Base-by-base conservation (phyloP, 2,888 invertebrate genomes). In the Cheilosia pagana region DNA sequence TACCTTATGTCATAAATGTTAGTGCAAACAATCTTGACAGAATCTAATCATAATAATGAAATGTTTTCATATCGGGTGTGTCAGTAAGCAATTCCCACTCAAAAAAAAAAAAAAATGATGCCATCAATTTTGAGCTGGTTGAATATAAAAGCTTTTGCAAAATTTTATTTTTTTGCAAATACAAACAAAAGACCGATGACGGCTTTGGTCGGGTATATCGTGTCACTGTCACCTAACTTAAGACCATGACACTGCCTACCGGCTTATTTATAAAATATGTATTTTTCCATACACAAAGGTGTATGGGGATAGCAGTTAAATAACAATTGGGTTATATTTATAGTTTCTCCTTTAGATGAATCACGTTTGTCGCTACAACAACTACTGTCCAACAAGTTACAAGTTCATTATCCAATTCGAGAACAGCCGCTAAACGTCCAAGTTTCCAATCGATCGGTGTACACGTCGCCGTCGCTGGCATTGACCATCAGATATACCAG, bases 401-500 rank as follows among this genome's bases (percentile, higher is more conserved):
- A 62, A 62, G 68, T 77, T 77, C 77, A 70, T 48, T 68, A 77
- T 77, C 77, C 77, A 77, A 62, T 35, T 65, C 74, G 39, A 57
- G 63, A 63, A 45, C 53, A 35, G 55, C 35, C 39, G 48, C 63
- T 48, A 28, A 6, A 50, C 10, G 53, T 48, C 7, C 21, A 65
- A 25, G 53, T 74, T 50, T 70, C 48, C 70, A 76, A 79, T 79
- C 75, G 70, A 75, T 79, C 79, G 70, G 75, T 79, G 52, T 75
- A 41, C 43, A 48, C 23, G 41, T 53, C 43, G 53, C 28, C 43
- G 63, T 28, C 68, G 35, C 65, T 85, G 79, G 65, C 85, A 79
- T 75, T 85, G 85, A 79, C 85, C 85, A 75, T 79, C 79, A 75
- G 50, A 75, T 67, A 74, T 71, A 74, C 83, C 57, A 75, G 81